Evolutionary conservation across 2,797 vertebrate genomes (phyloP), one percentile per base, ranked within the genome.

Genomic region (Muscicapa striata): DNA sequence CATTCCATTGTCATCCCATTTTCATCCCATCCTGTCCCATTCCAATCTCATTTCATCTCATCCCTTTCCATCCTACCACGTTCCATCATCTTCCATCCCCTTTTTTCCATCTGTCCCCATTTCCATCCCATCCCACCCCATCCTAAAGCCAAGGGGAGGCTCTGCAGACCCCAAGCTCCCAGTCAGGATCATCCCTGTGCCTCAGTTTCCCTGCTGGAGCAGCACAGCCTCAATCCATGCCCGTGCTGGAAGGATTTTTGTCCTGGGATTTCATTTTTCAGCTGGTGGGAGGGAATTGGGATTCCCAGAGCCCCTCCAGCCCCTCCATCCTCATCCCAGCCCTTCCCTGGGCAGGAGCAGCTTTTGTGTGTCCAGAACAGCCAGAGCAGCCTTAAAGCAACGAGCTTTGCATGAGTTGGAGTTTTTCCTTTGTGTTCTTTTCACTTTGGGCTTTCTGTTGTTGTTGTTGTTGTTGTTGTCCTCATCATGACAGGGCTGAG

Each of bases 351-450:
- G 61, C 27, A 80, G 40, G 57, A 73, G 52, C 41, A 88, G 64
- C n/a, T 82, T 70, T 57, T 46, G 29, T 81, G 86, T 12, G 2
- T 52, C 23, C 87, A 30, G 80, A 85, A 89, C 94, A 94, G 92
- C 22, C 87, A n/a, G 80, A 86, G 92, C 94, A 94, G 93, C 96
- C 95, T 96, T 96, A 95, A 96, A 96, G 91, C 81, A 77, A 72
- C 1, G 40, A 51, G 78, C 89, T 86, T 82, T 87, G 92, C 96
- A 82, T 88, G 95, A 78, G 57, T 91, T 94, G 46, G 85, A 76
- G 46, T 67, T 93, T 83, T 69, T 72, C 21, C 4, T 88, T 89
- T 90, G 69, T 88, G 27, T 73, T 46, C 72, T 78, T 61, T 76
- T 67, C 70, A 61, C 46, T 73, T 54, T 4, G 3, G 73, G 54